phyloP scores from a whole-genome alignment of 2,113 vertebrate genomes.

The Leptosomus discolor region DNA sequence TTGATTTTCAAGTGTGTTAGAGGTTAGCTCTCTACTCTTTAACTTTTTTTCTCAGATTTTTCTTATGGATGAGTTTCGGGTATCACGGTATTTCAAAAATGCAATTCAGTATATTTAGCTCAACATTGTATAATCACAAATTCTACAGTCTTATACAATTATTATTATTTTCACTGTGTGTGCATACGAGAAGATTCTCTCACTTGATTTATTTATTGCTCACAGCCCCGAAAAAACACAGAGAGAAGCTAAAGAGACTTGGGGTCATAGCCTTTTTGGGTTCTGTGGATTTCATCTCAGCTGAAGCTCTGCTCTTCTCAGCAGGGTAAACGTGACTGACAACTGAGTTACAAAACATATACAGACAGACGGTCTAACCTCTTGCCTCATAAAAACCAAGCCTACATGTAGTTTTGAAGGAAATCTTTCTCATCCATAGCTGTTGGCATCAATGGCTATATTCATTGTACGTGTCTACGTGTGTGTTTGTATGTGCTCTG shows the following conservation, averaged over 20 bases:
- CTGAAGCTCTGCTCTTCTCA: not conserved
- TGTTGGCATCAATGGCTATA: not conserved
- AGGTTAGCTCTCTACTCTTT: too few species aligned
- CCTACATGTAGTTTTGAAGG: not conserved
- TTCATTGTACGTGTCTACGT: not conserved
- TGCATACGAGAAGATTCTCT: not conserved
- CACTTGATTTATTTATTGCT: not conserved
- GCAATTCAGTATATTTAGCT: not conserved
- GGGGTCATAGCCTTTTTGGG: not conserved
- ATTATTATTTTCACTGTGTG: not conserved
- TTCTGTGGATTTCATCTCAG: not conserved
- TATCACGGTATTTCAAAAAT: not conserved
- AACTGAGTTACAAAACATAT: not conserved
- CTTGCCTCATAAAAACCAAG: not conserved
- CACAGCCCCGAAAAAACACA: not conserved
- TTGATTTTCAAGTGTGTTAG: conserved; percentile 21
- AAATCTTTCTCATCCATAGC: not conserved
- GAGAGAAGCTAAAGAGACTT: not conserved
- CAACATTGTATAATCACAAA: not conserved
- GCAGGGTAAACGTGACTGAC: not conserved
- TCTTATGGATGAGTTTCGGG: not conserved
- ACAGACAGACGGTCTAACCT: not conserved
- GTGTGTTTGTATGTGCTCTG: not conserved
- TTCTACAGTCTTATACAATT: not conserved
- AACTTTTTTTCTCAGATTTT: not conserved